phyloP scores from a whole-genome alignment of 2,797 vertebrate genomes.

The Pseudotriccus pelzelni region DNA sequence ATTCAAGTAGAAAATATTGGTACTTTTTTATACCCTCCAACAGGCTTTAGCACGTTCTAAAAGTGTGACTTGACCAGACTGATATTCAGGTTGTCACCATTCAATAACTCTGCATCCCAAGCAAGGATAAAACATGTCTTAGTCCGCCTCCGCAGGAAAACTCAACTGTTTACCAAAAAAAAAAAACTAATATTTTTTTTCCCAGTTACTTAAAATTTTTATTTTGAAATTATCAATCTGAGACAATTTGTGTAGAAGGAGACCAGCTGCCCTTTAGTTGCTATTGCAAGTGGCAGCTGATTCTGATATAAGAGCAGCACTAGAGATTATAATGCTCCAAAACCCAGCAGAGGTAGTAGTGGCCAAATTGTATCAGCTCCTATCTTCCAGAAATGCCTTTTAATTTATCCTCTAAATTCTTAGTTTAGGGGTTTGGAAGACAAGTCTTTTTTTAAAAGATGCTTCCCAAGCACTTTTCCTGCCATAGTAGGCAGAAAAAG shows the following conservation, averaged over 20 bases:
- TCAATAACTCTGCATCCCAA: background rate
- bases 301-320: background rate
- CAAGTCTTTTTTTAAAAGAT: background rate
- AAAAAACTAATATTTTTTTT: background rate
- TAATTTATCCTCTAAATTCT: background rate
- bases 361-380: background rate
- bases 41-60: background rate
- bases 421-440: background rate
- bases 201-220: background rate
- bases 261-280: background rate
- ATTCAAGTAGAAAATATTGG: background rate
- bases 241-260: background rate
- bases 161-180: background rate
- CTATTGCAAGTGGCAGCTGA: background rate
- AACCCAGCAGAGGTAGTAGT: background rate
- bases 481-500: background rate
- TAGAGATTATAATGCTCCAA: background rate
- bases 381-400: background rate
- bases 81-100: background rate
- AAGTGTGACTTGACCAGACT: background rate
- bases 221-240: background rate
- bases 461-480: background rate
- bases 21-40: background rate
- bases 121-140: background rate
- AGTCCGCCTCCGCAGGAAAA: fast-evolving